These are phyloP conservation scores for Alcedo quadribrachys DNA, from an alignment of 2,797 vertebrate genomes.

Conservation along the genomic window DNA sequence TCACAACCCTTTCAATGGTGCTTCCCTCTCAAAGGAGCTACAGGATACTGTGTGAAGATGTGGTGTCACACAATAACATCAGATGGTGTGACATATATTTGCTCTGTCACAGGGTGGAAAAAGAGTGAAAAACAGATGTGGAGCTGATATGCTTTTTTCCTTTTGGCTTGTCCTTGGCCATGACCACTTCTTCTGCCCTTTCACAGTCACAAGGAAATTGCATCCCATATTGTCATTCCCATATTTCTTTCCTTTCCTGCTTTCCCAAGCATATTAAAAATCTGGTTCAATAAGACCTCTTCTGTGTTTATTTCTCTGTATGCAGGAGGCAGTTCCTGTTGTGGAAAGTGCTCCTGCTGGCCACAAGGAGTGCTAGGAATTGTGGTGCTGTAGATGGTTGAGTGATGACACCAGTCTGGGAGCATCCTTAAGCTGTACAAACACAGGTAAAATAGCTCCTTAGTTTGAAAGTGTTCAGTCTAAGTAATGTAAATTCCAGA, in stretches of 20 bases:
- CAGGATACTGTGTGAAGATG: background rate
- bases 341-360: background rate
- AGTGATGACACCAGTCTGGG: rapidly evolving
- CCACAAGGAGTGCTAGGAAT: background rate
- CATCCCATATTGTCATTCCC: background rate
- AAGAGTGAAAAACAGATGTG: background rate
- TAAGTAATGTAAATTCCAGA: background rate
- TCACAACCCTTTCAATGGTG: background rate
- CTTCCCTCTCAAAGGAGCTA: background rate
- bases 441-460: background rate
- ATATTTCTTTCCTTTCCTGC: background rate
- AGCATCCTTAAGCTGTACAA: background rate
- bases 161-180: background rate
- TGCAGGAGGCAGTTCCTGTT: background rate
- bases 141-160: background rate
- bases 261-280: background rate
- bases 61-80: background rate
- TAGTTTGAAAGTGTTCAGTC: background rate
- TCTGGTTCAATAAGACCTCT: background rate
- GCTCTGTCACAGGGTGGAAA: background rate
- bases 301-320: background rate
- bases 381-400: rapidly evolving
- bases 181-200: background rate
- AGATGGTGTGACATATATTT: background rate
- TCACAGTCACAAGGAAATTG: background rate